Evolutionary conservation across 2,888 invertebrate species (phyloP), one percentile per base, ranked within the genome.

Genomic region (Eurytoma adleriae): DNA sequence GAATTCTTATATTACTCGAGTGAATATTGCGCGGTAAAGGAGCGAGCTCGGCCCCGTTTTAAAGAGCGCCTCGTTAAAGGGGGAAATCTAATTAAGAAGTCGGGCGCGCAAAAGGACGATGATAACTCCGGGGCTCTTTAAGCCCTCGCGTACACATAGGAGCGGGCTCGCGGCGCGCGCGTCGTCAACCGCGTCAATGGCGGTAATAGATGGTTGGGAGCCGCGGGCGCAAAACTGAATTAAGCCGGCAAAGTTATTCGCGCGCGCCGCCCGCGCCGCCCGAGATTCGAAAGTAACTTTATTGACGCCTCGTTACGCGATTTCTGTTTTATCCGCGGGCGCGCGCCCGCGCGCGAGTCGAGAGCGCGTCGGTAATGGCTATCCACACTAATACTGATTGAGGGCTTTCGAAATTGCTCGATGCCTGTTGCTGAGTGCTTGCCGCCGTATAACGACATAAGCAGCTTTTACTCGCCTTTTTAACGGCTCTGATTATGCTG

Each of bases 71-170:
- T 80, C 71, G 73, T 57, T 64, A 72, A 62, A 69, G 78, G 54
- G 59, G 73, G 66, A 82, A 83, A 82, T 84, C 82, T 84, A 83
- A 83, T 84, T 83, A 83, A 82, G 79, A 79, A 80, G 79, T 80
- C 81, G 78, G 78, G 82, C 78, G 80, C 76, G 69, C 76, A 79
- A 78, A 80, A 80, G 74, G 82, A 76, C 16, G n/a, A 14, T 27
- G 48, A 57, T 56, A 48, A 74, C 66, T 52, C 30, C 40, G 2
- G 40, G 30, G 56, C 27, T 48, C 66, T 74, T 66, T 66, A 66
- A 74, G 20, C 59, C 62, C n/a, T 52, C 27, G 68, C 18, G 13
- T 20, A 24, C 20, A 5, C 61, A 24, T 20, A 18, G 10, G 20
- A 3, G 24, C 13, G 5, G 24, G 27, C 24, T 18, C 14, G 14